phyloP scores from a whole-genome alignment of 2,888 invertebrate genomes.

The Drosophila merina region DNA sequence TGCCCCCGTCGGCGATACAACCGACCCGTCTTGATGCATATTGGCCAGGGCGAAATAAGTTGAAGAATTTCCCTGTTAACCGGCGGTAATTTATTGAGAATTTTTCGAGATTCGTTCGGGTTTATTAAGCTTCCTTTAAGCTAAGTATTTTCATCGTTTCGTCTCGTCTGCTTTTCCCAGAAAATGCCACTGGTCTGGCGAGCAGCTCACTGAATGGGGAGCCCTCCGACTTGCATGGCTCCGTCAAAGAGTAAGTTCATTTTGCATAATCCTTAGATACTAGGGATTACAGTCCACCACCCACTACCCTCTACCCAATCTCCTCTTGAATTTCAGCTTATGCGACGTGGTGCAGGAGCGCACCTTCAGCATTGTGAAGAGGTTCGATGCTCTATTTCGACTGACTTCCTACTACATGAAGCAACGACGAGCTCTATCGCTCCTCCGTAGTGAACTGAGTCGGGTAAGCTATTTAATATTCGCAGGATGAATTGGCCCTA shows the following conservation, averaged over 20 bases:
- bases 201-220: constrained; percentile 68
- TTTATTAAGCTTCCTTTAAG: constrained; percentile 34
- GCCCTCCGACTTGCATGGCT: constrained; percentile 67
- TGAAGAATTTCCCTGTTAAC: constrained; percentile 28
- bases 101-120: constrained; percentile 29
- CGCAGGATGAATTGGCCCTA: not conserved
- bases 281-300: not conserved
- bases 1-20: constrained; percentile 3
- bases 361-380: constrained; percentile 75
- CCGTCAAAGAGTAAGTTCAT: constrained; percentile 70
- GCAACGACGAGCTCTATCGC: constrained; percentile 81
- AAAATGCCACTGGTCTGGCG: constrained; percentile 72
- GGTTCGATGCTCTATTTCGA: constrained; percentile 75
- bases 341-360: constrained; percentile 75
- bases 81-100: constrained; percentile 28
- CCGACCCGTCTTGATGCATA: constrained; percentile 6
- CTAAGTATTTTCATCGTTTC: constrained; percentile 2
- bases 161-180: constrained; percentile 38
- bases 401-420: constrained; percentile 71
- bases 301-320: not conserved
- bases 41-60: constrained; percentile 10
- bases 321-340: constrained; percentile 40
- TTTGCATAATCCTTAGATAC: not conserved
- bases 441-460: constrained; percentile 59
- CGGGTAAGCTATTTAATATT: constrained; percentile 47